phyloP scores from a whole-genome alignment of 2,888 invertebrate genomes.

The Liodrosophila aerea region DNA sequence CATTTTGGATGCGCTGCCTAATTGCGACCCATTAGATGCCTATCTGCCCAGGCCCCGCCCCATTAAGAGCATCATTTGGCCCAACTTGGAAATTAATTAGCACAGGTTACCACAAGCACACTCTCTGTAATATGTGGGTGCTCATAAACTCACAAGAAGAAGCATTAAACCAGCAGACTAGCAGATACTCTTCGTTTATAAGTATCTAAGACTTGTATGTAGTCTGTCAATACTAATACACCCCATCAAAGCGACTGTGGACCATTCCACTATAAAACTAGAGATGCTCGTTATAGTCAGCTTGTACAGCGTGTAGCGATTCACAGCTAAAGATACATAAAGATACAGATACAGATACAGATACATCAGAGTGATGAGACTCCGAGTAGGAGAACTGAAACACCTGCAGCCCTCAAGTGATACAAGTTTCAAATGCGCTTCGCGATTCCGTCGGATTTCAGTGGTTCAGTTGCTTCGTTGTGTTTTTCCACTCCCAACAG shows the following conservation, averaged over 20 bases:
- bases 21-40: conserved; percentile 70
- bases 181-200: not conserved
- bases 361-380: conserved; percentile 25
- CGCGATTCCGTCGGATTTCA: conserved; percentile 24
- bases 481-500: conserved; percentile 1
- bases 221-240: too few relatives aligned
- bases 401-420: conserved; percentile 30
- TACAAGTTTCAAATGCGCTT: conserved; percentile 60
- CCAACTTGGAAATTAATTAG: conserved; percentile 68
- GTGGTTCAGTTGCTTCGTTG: not conserved
- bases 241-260: too few relatives aligned
- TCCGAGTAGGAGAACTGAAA: conserved; percentile 9
- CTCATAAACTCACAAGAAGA: conserved; percentile 44
- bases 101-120: conserved; percentile 57
- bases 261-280: conserved; percentile 30
- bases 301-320: conserved; percentile 33
- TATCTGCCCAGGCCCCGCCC: conserved; percentile 50
- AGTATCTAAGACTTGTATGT: too few relatives aligned
- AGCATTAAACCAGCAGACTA: not conserved
- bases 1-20: conserved; percentile 46
- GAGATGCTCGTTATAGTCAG: conserved; percentile 23
- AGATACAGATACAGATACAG: conserved; percentile 11
- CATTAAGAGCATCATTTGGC: conserved; percentile 69
- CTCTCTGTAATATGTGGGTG: conserved; percentile 56
- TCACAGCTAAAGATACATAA: conserved; percentile 38